Base-by-base conservation (phyloP, 2,797 vertebrate genomes). In the Tenualosa thibaudeaui region DNA sequence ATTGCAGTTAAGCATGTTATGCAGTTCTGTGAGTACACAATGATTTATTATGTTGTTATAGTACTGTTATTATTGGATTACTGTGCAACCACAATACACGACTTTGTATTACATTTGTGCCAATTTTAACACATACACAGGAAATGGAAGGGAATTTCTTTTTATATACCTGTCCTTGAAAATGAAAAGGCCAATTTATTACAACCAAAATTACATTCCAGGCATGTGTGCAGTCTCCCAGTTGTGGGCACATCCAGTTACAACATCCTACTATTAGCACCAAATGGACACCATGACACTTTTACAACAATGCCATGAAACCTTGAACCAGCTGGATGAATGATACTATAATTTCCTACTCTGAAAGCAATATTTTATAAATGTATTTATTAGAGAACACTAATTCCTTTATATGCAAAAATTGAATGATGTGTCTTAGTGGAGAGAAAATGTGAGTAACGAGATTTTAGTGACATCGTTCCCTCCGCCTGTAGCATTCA, bases 151-250 rank as follows among this genome's bases (percentile, higher is more conserved):
- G 31, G 17, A 56, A 37, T 13, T 78, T 7, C 19, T 6, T 43
- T 78, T 37, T 78, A 19, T 22, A 43, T 22, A 43, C 40, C 71
- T 46, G 37, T 78, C 71, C 43, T 46, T 22, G 37, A 46, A 62
- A 78, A 78, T 78, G 71, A 78, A 78, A 78, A 43, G 71, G 8
- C 19, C 71, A 46, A 46, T 78, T 78, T 78, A 78, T 78, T 78
- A 78, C 71, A 62, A 9, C 58, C n/a, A 24, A 62, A 24, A 62
- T 62, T 24, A 5, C 13, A 71, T 37, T 71, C 68, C 68, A 40
- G 37, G 31, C 31, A 40, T 3, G 54, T 56, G 54, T 56, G 54
- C 17, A 56, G 19, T 56, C 54, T 22, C 19, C 17, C 19, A 22
- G 54, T 5, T 56, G 54, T 71, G 31, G 17, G 40, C 71, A 78